Evolutionary conservation across 2,888 invertebrate genomes (phyloP), one percentile per base, ranked within the genome.

Genomic region (Caenorhabditis sp.): DNA sequence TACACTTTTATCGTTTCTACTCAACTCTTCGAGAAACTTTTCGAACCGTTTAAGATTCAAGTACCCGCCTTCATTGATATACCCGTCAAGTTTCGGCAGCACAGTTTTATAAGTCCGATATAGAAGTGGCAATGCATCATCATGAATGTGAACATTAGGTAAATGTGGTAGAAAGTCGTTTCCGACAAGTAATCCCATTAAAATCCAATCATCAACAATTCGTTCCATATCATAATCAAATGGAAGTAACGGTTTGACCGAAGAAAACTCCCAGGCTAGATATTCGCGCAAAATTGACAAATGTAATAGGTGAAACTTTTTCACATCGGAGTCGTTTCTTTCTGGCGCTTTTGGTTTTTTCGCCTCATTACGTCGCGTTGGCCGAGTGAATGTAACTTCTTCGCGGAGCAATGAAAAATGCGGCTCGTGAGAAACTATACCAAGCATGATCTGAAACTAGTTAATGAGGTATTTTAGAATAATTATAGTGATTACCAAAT

Each of bases 101-200:
- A 95, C 92, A 59, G 92, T 91, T 90, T 93, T 95, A 89, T 99
- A 85, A 3, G 84, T 78, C 23, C 66, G 57, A 84, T 90, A 97
- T 52, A 99, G 90, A 74, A 93, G 88, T 0, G 95, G 93, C 76
- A 97, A 89, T 17, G 95, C 95, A 85, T 95, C 94, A 86, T 93
- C 93, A 81, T 92, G 92, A 80, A 99, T 97, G 89, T 97, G 95
- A 88, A 99, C 91, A 89, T 95, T 93, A 1, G 97, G 97, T 77
- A 97, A 90, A 90, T 96, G 92, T 0, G 97, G 97, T 84, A 99
- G 94, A 89, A 99, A 99, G 89, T 99, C 97, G 88, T 99, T 99
- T 76, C 97, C 97, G 10, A 83, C 68, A 8, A 80, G 63, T 31
- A 78, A 69, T 10, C 80, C 71, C 78, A 80, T 78, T 50, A 80